Conservation (phyloP, 30 jellyfish, hydroid and myxozoan genomes). For the Mastigias papua region DNA sequence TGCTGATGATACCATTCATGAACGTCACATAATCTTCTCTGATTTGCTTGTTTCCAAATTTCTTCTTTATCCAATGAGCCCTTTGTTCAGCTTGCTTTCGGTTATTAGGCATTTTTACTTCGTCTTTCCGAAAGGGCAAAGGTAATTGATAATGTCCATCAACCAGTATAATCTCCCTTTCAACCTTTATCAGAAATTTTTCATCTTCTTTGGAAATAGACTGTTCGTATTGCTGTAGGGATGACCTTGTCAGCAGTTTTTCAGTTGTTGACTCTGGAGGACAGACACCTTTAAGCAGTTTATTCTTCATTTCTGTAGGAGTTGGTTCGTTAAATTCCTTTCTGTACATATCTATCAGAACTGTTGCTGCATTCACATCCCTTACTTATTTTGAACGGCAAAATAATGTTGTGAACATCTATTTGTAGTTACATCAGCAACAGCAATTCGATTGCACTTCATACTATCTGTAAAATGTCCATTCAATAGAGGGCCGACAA, state of each 20-base stretch:
- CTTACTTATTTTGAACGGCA: conserved; percentile 35
- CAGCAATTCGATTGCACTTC: conserved; percentile 45
- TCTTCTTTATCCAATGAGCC: conserved; percentile 35
- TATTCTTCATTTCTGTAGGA: conserved; percentile 23
- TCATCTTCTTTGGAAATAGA: conserved; percentile 24
- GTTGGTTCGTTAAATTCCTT: conserved; percentile 40
- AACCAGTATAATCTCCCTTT: conserved; percentile 1
- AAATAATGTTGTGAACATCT: conserved; percentile 25
- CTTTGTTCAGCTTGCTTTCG: conserved; percentile 31
- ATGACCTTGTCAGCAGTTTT: conserved; percentile 3
- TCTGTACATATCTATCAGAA: conserved; percentile 9
- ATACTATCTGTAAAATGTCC: neutral
- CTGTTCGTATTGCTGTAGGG: conserved; percentile 17
- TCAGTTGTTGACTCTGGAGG: conserved; percentile 37
- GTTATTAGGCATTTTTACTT: conserved; percentile 33
- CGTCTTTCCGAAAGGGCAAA: neutral
- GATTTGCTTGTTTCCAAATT: neutral
- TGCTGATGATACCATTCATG: conserved; percentile 45
- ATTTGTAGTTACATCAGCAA: conserved; percentile 20
- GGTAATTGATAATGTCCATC: neutral
- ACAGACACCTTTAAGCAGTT: conserved; percentile 3
- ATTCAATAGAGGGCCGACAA: conserved; percentile 47
- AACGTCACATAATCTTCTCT: conserved; percentile 21
- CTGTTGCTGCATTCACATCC: conserved; percentile 1
- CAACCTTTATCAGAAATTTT: conserved; percentile 1